Percentiles rank a stretch among this genome's conserved stretches.
Evolutionary conservation across 2,888 invertebrate genomes (phyloP).

Genomic region (Pteria penguin): DNA sequence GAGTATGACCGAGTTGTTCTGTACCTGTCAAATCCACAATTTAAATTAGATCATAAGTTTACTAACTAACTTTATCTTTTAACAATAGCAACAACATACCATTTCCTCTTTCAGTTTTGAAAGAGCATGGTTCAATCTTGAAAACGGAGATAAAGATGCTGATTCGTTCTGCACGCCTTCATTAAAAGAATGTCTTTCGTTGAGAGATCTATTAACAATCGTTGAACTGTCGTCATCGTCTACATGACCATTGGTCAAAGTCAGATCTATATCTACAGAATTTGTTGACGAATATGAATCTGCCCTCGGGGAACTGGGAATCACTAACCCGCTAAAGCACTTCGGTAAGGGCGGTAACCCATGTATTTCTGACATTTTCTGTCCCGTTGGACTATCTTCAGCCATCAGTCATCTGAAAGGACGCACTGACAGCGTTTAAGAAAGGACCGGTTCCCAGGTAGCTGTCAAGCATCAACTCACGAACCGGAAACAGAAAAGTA

Average conservation of each 20-base stretch:
- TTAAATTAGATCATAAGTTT: too few relatives aligned
- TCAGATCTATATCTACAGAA: background rate
- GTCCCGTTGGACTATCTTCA: background rate
- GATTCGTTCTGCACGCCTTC: constrained; percentile 6
- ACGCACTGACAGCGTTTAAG: constrained; percentile 1
- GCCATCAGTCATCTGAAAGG: background rate
- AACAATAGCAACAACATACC: too few relatives aligned
- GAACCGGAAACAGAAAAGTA: background rate
- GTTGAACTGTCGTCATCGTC: background rate
- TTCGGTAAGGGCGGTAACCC: constrained; percentile 65
- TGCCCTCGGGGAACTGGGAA: background rate
- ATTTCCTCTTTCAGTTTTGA: constrained; percentile 60
- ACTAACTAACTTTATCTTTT: too few relatives aligned
- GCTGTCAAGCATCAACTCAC: background rate
- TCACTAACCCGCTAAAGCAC: constrained; percentile 56
- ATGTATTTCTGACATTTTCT: constrained; percentile 56
- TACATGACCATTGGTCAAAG: background rate
- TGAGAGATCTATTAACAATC: background rate
- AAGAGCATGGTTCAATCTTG: constrained; percentile 51
- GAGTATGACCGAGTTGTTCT: too few relatives aligned
- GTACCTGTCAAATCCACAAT: too few relatives aligned
- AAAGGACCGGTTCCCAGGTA: background rate
- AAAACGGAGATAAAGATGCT: constrained; percentile 43
- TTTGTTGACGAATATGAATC: background rate
- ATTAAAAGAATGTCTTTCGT: background rate